Evolutionary conservation across 1,140 invertebrate genomes (phyloP), one percentile per base, ranked within the genome.

Genomic region (Diorhabda sublineata): DNA sequence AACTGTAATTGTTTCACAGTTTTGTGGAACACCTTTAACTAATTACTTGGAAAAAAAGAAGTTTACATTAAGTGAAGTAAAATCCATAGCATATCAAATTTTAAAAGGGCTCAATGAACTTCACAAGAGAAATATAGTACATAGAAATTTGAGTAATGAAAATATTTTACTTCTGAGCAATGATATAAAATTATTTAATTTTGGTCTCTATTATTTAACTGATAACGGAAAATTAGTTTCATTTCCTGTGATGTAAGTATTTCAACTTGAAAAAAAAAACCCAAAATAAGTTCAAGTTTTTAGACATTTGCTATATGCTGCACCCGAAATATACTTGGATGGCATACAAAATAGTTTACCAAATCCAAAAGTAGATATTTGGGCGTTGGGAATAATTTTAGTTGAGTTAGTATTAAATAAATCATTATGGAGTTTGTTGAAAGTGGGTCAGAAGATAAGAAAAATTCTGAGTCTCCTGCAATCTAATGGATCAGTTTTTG

Each of bases 161-260:
- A 96, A 95, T 82, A 92, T 98, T 74, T 82, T 96, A 6, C 80
- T 97, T 9, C 89, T 92, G 79, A 83, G 83, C 74, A 87, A 87
- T 47, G 85, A 88, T 77, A 88, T 95, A 0, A 95, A 97, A 79
- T 78, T 98, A 44, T 94, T 93, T 74, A 96, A 97, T 82, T 98
- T 94, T 86, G 97, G 96, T 6, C 81, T 97, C 64, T 95, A 92
- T 83, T 90, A 94, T 78, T 96, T 98, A 90, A 97, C 95, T 41
- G 89, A 91, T 76, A 83, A 84, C 78, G 94, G 93, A 60, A 87
- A 87, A 74, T 88, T 92, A 81, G 94, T 98, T 5, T 88, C 91
- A 8, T 98, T 98, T 87, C 96, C 96, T 63, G 90, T 98, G 76
- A 93, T 94, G 90, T 95, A 85, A 83, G 84, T 84, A 66, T 71